These are phyloP conservation scores for Megaustenia siamemsis DNA, from an alignment of 2,888 invertebrate species.

Conservation along the genomic window DNA sequence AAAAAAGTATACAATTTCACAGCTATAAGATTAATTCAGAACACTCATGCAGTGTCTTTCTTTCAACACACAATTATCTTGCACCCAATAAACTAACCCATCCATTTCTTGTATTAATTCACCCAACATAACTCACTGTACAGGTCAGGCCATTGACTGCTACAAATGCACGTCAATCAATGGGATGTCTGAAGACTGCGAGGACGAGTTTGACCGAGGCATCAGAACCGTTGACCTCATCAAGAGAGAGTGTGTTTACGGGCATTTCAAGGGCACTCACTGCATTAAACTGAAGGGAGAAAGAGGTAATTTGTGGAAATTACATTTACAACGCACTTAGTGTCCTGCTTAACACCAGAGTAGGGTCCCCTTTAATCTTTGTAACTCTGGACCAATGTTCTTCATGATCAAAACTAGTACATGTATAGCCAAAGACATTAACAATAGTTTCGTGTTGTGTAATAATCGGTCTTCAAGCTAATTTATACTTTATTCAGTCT, in stretches of 20 bases:
- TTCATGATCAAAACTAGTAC: no score
- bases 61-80: no score
- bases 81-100: background rate
- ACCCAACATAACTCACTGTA: background rate
- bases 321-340: background rate
- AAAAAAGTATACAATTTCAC: no score
- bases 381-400: no score
- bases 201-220: slow-evolving; percentile 65
- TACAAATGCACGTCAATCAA: slow-evolving; percentile 70
- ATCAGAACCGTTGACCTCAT: slow-evolving; percentile 68
- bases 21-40: no score
- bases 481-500: no score
- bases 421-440: no score
- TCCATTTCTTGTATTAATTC: background rate
- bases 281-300: slow-evolving; percentile 73
- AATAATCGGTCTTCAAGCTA: no score
- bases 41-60: no score
- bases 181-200: slow-evolving; percentile 65
- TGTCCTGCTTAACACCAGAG: no score
- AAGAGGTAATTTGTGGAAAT: slow-evolving; percentile 60
- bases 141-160: slow-evolving; percentile 71
- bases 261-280: slow-evolving; percentile 70
- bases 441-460: no score
- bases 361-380: no score
- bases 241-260: slow-evolving; percentile 66